Percentiles rank a stretch among this genome's conserved stretches.
These are phyloP conservation scores for Musca domestica DNA, from an alignment of 1,140 invertebrate genomes.

Conservation along the genomic window DNA sequence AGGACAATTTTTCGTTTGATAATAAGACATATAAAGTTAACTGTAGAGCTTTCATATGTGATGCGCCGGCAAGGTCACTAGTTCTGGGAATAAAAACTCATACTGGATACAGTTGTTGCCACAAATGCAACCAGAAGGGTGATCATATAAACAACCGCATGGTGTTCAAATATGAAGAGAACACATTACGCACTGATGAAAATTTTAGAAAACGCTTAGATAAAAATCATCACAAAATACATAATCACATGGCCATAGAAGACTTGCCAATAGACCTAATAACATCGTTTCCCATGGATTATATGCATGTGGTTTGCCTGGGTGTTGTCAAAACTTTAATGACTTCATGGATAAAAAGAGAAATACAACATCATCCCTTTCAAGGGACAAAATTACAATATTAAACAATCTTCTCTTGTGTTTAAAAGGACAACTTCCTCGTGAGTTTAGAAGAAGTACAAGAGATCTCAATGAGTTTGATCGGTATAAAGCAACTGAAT, in stretches of 20 bases:
- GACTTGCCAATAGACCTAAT: slow-evolving; percentile 10
- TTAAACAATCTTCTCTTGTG: neutral
- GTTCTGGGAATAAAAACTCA: slow-evolving; percentile 13
- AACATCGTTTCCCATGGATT: neutral
- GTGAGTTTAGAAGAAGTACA: slow-evolving; percentile 10
- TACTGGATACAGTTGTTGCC: slow-evolving; percentile 17
- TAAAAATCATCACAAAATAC: slow-evolving; percentile 14
- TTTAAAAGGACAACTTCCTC: slow-evolving; percentile 6
- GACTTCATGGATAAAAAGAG: neutral
- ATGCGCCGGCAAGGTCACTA: slow-evolving; percentile 15
- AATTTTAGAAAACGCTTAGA: slow-evolving; percentile 8
- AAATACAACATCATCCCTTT: neutral
- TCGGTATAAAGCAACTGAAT: slow-evolving; percentile 20
- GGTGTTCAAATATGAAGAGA: slow-evolving; percentile 8
- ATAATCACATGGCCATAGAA: slow-evolving; percentile 2
- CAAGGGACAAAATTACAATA: neutral
- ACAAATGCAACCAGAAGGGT: slow-evolving; percentile 15
- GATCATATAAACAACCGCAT: slow-evolving; percentile 6
- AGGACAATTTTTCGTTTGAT: neutral
- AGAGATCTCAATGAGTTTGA: neutral
- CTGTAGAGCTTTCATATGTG: slow-evolving; percentile 8
- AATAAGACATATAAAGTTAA: slow-evolving; percentile 20
- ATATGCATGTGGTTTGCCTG: slow-evolving; percentile 13
- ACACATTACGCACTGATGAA: slow-evolving; percentile 4
- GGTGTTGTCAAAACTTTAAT: slow-evolving; percentile 4